These are phyloP conservation scores for Nematostella vectensis DNA, from an alignment of 92 coral and sea anemone species.

Conservation along the genomic window DNA sequence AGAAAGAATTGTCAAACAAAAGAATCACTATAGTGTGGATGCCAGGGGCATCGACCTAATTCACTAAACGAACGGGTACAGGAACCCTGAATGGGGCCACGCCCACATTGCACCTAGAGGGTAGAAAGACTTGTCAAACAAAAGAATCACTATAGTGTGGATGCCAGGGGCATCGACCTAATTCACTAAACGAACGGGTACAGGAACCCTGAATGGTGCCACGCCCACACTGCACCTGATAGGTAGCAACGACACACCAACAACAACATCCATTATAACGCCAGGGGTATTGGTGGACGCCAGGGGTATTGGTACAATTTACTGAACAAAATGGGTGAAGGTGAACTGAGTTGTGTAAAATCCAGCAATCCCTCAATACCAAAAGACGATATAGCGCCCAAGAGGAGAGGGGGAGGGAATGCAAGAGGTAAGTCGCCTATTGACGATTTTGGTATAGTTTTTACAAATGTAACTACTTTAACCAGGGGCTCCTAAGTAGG, in stretches of 20 bases:
- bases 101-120: conserved; percentile 83
- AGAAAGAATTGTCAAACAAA: neutral
- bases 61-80: neutral
- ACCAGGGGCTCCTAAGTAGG: too few relatives aligned
- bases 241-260: neutral
- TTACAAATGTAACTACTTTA: too few relatives aligned
- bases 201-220: conserved; percentile 71
- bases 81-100: conserved; percentile 79
- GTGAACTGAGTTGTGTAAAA: conserved; percentile 81
- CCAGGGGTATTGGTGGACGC: too few relatives aligned
- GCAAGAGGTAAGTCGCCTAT: too few relatives aligned
- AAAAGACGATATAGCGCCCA: too few relatives aligned
- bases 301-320: too few relatives aligned
- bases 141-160: neutral
- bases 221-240: conserved; percentile 87
- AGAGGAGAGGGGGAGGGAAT: too few relatives aligned
- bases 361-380: too few relatives aligned
- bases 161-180: too few relatives aligned
- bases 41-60: too few relatives aligned
- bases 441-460: too few relatives aligned
- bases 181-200: neutral
- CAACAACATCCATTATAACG: neutral
- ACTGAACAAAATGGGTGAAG: neutral
- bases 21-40: neutral
- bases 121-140: neutral